A percentile compares a stretch with the other conserved stretches of the same genome.
These are phyloP conservation scores for Drosophila yooni DNA, from an alignment of 2,888 invertebrate species.

Conservation along the genomic window DNA sequence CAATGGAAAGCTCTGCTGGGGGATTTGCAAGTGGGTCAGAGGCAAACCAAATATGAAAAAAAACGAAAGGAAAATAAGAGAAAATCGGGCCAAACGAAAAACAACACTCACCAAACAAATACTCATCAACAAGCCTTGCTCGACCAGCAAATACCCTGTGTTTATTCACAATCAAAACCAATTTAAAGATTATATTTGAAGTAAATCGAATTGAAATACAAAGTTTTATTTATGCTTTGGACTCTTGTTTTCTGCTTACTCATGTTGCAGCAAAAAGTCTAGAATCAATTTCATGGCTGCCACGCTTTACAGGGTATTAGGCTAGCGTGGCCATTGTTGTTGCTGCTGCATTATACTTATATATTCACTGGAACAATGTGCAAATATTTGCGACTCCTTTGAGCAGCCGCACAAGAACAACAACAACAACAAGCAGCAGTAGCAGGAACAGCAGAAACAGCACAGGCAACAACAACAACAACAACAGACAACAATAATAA, in stretches of 20 bases:
- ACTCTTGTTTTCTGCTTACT: too few relatives aligned
- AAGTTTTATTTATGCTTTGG: too few relatives aligned
- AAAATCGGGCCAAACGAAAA: conserved; percentile 5
- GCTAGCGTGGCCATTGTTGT: not conserved
- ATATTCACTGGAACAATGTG: conserved; percentile 16
- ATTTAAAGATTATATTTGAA: not conserved
- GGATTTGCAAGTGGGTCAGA: conserved; percentile 46
- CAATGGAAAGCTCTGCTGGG: conserved; percentile 37
- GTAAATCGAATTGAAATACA: not conserved
- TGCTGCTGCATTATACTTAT: conserved; percentile 13
- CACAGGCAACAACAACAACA: conserved; percentile 8
- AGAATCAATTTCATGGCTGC: too few relatives aligned
- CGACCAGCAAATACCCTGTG: conserved; percentile 12
- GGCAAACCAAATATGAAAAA: conserved; percentile 16
- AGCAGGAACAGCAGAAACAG: conserved; percentile 1
- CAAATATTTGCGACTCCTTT: conserved; percentile 36
- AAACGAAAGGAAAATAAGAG: not conserved
- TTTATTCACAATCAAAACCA: not conserved
- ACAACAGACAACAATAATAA: conserved; percentile 31
- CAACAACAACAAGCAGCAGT: not conserved
- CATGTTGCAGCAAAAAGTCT: too few relatives aligned
- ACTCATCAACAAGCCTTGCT: not conserved
- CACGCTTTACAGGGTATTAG: conserved; percentile 1
- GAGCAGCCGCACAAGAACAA: conserved; percentile 16
- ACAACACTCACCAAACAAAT: conserved; percentile 8